Base-by-base conservation (phyloP, 2,113 vertebrate species). In the Festucalex cinctus region DNA sequence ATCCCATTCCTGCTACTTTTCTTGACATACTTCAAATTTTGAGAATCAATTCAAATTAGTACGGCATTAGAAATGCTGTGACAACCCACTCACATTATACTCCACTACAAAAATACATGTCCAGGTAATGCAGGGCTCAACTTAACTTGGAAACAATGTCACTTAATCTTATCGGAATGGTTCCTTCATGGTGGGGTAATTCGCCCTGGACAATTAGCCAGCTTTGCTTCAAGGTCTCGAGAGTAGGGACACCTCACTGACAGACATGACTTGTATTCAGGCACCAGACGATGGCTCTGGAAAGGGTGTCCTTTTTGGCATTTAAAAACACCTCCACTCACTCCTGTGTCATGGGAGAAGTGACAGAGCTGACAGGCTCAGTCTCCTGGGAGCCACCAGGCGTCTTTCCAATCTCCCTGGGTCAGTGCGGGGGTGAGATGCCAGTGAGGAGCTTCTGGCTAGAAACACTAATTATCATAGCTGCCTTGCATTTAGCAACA, bases 401-500 rank as follows among this genome's bases (percentile, higher is more conserved):
- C 88, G 81, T 85, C 82, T 88, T 86, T 88, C 76, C 88, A 87
- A 88, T 90, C 86, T 89, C 89, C 74, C 71, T 71, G 83, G 89
- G 88, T 92, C 90, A 87, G 78, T 79, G 78, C 69, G 73, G 86
- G 81, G 87, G 86, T 84, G 85, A 86, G 75, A 79, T 19, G 83
- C 78, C 83, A 79, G 71, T 53, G 79, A 83, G 80, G 61, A 89
- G 88, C 83, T 84, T 76, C 83, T 82, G 78, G 86, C 87, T 86
- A 87, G 74, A 85, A 90, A 89, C 86, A 83, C 89, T 90, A 91
- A 92, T 92, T 92, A 91, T 79, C 85, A 85, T 86, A 73, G 81
- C 87, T 86, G 81, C 80, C 78, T 84, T 63, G 79, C 81, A 61
- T 84, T 85, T 83, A 84, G 85, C 67, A 72, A 81, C 64, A 75